Percentiles rank a stretch among this genome's conserved stretches.
Conservation (phyloP, 2,888 invertebrate species). For the Gerris lacustris region DNA sequence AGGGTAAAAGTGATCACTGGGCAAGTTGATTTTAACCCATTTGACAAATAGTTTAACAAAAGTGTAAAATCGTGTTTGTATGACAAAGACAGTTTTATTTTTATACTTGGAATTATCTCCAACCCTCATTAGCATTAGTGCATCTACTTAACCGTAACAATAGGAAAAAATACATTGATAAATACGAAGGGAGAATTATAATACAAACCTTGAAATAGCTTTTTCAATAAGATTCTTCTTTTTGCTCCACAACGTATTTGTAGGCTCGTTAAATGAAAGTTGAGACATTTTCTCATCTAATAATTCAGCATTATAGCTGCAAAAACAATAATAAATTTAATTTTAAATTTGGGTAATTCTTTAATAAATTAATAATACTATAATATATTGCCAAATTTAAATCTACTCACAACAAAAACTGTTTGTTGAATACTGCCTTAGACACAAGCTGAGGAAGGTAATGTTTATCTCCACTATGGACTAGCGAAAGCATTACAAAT, state of each 20-base stretch:
- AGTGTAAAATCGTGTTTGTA: too few relatives aligned
- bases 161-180: neutral
- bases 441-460: slow-evolving; percentile 23
- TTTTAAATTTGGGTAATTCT: neutral
- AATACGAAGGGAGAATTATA: too few relatives aligned
- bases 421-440: slow-evolving; percentile 25
- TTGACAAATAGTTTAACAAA: too few relatives aligned
- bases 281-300: neutral
- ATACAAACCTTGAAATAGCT: slow-evolving; percentile 5
- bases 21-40: too few relatives aligned
- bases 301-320: neutral
- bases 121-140: too few relatives aligned
- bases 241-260: neutral
- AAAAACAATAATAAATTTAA: neutral
- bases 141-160: neutral
- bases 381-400: neutral
- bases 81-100: too few relatives aligned
- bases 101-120: too few relatives aligned
- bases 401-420: slow-evolving; percentile 24
- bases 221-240: neutral
- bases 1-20: too few relatives aligned
- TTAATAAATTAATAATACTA: neutral
- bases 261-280: neutral
- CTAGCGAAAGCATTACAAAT: slow-evolving; percentile 21
- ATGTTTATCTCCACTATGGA: slow-evolving; percentile 24